Conservation (phyloP, 2,797 vertebrate species). For the Smutsia gigantea region DNA sequence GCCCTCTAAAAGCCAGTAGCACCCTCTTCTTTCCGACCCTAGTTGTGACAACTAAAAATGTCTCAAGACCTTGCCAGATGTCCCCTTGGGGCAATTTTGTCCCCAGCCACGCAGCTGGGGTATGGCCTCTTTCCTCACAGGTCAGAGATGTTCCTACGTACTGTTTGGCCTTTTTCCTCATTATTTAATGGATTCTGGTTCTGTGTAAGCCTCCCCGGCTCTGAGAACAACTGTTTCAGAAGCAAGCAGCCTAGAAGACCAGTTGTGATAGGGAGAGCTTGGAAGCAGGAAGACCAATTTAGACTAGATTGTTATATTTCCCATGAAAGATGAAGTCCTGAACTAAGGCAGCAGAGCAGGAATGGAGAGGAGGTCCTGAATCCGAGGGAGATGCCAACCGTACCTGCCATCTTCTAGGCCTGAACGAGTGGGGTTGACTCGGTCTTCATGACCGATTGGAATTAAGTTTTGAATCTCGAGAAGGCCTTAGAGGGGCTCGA, state of each 20-base stretch:
- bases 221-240: background rate
- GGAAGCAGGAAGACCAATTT: background rate
- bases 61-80: background rate
- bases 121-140: too few relatives aligned
- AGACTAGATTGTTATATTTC: background rate
- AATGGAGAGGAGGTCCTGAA: background rate
- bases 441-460: background rate
- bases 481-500: background rate
- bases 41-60: too few relatives aligned
- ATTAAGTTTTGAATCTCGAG: background rate
- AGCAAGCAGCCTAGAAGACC: background rate
- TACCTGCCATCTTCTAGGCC: background rate
- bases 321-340: background rate
- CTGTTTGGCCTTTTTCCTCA: too few relatives aligned
- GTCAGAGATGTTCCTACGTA: too few relatives aligned
- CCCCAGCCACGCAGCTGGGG: too few relatives aligned
- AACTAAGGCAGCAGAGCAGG: background rate
- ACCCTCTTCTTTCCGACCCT: accelerated
- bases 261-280: background rate
- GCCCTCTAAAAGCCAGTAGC: background rate
- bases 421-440: background rate
- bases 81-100: background rate
- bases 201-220: too few relatives aligned
- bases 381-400: too few relatives aligned
- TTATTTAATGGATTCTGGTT: too few relatives aligned